phyloP scores from a whole-genome alignment of 2,113 vertebrate genomes.

The Bufo bufo region DNA sequence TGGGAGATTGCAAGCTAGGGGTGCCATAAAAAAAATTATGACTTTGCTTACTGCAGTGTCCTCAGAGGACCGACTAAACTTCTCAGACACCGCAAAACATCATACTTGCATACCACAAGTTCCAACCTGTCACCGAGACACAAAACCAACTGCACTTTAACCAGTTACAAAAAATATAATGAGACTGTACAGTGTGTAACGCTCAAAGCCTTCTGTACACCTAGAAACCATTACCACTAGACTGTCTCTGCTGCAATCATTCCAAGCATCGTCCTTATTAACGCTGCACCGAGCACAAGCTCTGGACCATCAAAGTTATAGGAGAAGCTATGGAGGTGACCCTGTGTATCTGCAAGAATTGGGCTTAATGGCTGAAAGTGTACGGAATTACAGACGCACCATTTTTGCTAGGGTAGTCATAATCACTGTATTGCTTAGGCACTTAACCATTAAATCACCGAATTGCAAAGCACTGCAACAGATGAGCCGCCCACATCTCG shows the following conservation, averaged over 20 bases:
- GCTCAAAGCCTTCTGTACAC: not conserved
- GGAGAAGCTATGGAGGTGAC: not conserved
- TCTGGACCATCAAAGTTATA: not conserved
- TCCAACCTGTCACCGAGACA: not conserved
- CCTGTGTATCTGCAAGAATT: not conserved
- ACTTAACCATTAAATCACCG: constrained; percentile 42
- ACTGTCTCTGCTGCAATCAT: constrained; percentile 2
- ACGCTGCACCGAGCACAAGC: not conserved
- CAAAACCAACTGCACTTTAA: not conserved
- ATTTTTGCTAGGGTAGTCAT: constrained; percentile 2
- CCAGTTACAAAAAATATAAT: not conserved
- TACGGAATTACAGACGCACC: not conserved
- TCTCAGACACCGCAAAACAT: constrained; percentile 20
- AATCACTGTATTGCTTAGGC: constrained; percentile 38
- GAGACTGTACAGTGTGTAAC: not conserved
- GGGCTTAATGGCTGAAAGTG: not conserved
- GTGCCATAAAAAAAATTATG: not conserved
- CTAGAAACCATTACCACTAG: not conserved
- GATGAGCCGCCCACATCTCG: constrained; percentile 10
- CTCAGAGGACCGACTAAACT: constrained; percentile 26
- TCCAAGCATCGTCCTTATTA: not conserved
- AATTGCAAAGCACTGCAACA: constrained; percentile 37
- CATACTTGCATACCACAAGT: constrained; percentile 2
- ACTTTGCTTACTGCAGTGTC: constrained; percentile 39
- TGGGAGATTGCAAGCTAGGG: not conserved